A percentile compares a stretch with the other conserved stretches of the same genome.
Evolutionary conservation across 2,797 vertebrate species (phyloP).

Genomic region (Chloroceryle inda): DNA sequence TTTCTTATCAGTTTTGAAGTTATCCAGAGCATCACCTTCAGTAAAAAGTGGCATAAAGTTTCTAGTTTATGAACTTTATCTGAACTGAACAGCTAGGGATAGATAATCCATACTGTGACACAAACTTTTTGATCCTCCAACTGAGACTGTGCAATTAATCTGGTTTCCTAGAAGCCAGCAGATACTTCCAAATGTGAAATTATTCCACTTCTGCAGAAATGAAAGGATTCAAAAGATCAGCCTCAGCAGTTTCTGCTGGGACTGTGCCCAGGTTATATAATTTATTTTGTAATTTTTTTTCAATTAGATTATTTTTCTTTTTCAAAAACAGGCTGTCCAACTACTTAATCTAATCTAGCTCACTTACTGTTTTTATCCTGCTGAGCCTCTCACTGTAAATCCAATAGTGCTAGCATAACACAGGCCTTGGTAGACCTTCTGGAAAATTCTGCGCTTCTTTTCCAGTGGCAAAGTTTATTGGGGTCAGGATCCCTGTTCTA

Average conservation of each 20-base stretch:
- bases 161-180: slow-evolving; percentile 41
- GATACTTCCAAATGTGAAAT: slow-evolving; percentile 69
- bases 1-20: not conserved
- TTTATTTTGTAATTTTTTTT: slow-evolving; percentile 40
- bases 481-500: not conserved
- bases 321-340: not conserved
- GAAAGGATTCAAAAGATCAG: slow-evolving; percentile 49
- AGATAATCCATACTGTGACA: not conserved
- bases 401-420: not conserved
- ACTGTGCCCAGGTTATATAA: slow-evolving; percentile 15
- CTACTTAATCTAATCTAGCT: slow-evolving; percentile 22
- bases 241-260: slow-evolving; percentile 72
- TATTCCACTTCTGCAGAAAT: slow-evolving; percentile 67
- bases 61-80: slow-evolving; percentile 15
- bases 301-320: slow-evolving; percentile 52
- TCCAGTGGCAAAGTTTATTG: not conserved
- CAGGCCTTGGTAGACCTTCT: not conserved
- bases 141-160: slow-evolving; percentile 62
- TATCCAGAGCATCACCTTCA: not conserved
- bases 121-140: slow-evolving; percentile 45
- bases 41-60: not conserved
- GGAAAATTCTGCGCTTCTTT: not conserved
- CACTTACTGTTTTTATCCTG: not conserved
- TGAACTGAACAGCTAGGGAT: slow-evolving; percentile 3
- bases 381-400: not conserved